These are phyloP conservation scores for Dryas iulia DNA, from an alignment of 1,140 invertebrate species.

Conservation along the genomic window DNA sequence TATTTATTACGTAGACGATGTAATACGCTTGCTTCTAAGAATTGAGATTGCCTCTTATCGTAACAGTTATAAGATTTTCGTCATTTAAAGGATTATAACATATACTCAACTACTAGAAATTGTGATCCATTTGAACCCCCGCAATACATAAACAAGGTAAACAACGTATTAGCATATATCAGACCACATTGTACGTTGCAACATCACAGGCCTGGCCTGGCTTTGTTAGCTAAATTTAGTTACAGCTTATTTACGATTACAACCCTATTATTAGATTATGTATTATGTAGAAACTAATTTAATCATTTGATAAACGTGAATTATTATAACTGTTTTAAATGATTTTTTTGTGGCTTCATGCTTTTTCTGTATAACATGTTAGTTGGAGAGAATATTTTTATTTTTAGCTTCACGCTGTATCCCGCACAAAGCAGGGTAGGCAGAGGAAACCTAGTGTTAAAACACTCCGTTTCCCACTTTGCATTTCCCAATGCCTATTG, in stretches of 20 bases:
- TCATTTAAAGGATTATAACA: neutral
- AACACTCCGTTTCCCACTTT: no score
- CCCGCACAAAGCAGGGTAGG: no score
- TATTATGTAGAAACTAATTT: neutral
- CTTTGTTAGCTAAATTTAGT: constrained; percentile 4
- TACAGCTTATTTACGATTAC: constrained; percentile 11
- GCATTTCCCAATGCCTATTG: no score
- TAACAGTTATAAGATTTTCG: neutral
- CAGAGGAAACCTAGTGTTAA: no score
- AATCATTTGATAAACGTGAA: neutral
- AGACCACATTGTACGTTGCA: constrained; percentile 1
- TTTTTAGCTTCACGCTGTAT: no score
- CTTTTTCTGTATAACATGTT: no score
- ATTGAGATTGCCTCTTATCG: neutral
- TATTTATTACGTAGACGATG: no score
- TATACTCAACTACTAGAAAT: neutral
- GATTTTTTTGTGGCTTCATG: no score
- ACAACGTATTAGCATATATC: constrained; percentile 15
- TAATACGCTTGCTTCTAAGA: no score
- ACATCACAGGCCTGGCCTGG: neutral
- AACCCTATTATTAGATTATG: neutral
- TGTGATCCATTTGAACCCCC: neutral
- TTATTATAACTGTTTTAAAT: no score
- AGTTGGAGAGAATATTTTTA: no score
- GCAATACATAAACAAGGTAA: constrained; percentile 7